A percentile compares a stretch with the other conserved stretches of the same genome.
phyloP scores from a whole-genome alignment of 2,888 invertebrate species.

The Ormyrus pomaceus region DNA sequence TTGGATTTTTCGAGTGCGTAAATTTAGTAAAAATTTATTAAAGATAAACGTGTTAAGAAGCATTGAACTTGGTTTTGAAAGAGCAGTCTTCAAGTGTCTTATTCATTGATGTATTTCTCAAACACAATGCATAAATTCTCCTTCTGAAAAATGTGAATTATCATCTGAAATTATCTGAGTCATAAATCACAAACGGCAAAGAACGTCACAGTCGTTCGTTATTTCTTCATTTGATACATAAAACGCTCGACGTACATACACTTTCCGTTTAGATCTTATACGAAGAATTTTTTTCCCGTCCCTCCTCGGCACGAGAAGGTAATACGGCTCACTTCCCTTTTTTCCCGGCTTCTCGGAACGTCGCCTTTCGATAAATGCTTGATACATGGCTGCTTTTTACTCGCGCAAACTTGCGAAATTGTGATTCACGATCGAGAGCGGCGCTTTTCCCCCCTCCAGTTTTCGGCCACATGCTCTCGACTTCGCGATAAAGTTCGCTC shows the following conservation, averaged over 20 bases:
- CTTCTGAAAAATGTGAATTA: too few relatives aligned
- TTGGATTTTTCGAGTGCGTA: too few relatives aligned
- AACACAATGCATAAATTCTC: too few relatives aligned
- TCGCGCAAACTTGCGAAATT: slow-evolving; percentile 5
- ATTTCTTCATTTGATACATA: neutral
- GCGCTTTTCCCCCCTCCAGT: neutral
- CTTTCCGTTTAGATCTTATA: neutral
- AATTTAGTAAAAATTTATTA: too few relatives aligned
- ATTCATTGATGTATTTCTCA: too few relatives aligned
- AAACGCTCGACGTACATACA: neutral
- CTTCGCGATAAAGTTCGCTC: neutral
- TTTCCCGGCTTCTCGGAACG: slow-evolving; percentile 16
- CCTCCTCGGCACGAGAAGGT: too few relatives aligned
- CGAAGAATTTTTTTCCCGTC: slow-evolving; percentile 22
- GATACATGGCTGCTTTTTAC: neutral
- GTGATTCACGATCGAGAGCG: slow-evolving; percentile 7
- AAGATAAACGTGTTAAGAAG: too few relatives aligned
- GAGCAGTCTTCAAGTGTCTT: too few relatives aligned
- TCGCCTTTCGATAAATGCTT: slow-evolving; percentile 15
- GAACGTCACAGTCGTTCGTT: neutral
- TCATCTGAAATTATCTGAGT: too few relatives aligned
- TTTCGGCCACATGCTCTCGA: too few relatives aligned
- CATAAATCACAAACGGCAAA: too few relatives aligned
- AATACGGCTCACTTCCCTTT: slow-evolving; percentile 1
- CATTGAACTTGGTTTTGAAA: too few relatives aligned